Conservation (phyloP, 2,113 vertebrate species). For the Hemiscyllium ocellatum region DNA sequence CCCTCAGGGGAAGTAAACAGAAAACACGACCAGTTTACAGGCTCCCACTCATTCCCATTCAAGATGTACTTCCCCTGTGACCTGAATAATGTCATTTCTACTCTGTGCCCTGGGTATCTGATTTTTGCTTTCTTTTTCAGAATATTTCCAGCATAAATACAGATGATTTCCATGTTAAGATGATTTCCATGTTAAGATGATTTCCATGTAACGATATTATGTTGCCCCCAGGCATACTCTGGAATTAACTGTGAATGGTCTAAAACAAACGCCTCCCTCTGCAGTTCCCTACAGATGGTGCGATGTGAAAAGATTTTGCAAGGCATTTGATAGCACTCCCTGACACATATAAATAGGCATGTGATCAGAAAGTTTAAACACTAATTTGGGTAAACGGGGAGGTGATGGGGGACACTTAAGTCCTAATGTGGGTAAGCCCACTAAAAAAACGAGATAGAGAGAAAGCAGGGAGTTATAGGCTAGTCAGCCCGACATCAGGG, state of each 20-base stretch:
- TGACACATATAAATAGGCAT: neutral
- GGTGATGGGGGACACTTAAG: neutral
- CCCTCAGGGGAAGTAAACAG: neutral
- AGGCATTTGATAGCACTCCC: neutral
- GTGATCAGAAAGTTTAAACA: neutral
- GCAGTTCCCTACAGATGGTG: neutral
- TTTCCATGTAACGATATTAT: neutral
- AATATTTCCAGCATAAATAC: neutral
- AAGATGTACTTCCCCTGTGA: neutral
- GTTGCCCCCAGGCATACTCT: neutral
- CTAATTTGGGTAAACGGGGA: neutral
- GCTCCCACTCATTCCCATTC: neutral
- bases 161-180: neutral
- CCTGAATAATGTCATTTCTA: neutral
- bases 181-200: no score
- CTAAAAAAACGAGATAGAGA: no score
- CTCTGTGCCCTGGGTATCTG: neutral
- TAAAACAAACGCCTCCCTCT: neutral
- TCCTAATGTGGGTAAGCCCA: no score
- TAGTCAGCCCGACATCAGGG: no score
- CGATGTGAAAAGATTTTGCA: neutral
- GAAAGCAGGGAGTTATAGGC: no score
- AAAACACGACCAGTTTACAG: neutral
- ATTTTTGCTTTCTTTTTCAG: neutral
- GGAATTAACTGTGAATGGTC: neutral